These are phyloP conservation scores for Parotia lawesii DNA, from an alignment of 2,113 vertebrate species.

Conservation along the genomic window DNA sequence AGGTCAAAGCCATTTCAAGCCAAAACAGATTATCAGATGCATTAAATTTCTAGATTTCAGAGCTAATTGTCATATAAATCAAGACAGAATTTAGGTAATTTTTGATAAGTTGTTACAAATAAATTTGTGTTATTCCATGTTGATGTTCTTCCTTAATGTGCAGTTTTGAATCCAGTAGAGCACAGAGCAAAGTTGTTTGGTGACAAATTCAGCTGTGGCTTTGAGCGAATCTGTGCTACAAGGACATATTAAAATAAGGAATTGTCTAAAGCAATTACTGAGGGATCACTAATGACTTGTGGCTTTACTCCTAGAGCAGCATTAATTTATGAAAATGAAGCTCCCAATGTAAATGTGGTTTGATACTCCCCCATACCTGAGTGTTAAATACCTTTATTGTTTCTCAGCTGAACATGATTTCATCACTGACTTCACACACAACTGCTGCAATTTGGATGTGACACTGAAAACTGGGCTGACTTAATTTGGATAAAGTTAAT, in stretches of 20 bases:
- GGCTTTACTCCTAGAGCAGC: background rate
- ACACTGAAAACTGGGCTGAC: background rate
- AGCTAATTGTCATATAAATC: background rate
- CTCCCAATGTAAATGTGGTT: background rate
- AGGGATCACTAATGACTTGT: background rate
- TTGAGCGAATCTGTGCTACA: background rate
- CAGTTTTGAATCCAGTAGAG: background rate
- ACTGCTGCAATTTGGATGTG: rapidly evolving
- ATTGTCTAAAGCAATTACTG: background rate
- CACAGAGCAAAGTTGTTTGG: background rate
- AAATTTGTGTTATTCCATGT: background rate
- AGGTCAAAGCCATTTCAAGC: background rate
- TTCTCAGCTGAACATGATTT: background rate
- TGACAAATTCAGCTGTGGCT: background rate
- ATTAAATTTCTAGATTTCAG: background rate
- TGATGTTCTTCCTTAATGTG: background rate
- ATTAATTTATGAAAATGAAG: background rate
- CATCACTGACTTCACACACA: background rate
- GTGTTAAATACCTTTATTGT: background rate
- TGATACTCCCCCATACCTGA: background rate
- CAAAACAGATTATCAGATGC: background rate
- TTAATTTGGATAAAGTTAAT: background rate
- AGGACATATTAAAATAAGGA: background rate
- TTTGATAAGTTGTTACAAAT: background rate
- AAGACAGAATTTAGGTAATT: background rate